phyloP scores from a whole-genome alignment of 2,888 invertebrate genomes.

The Eupelmus urozonus region DNA sequence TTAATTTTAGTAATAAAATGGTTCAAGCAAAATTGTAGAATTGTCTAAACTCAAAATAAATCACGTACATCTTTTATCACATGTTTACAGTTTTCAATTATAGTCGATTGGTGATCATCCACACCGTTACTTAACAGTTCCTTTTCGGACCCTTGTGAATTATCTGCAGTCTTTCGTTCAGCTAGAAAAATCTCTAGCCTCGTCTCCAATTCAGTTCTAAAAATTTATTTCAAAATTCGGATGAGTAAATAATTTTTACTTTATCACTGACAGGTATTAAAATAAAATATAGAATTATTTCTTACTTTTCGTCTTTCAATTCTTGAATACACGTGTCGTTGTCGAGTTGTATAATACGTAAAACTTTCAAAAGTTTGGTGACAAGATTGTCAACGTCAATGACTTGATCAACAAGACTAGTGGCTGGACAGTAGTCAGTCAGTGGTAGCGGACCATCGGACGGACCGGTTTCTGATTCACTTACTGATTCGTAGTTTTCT shows the following conservation, averaged over 20 bases:
- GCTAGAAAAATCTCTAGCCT: slow-evolving; percentile 68
- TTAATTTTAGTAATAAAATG: not conserved
- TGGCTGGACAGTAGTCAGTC: slow-evolving; percentile 80
- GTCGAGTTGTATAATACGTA: slow-evolving; percentile 86
- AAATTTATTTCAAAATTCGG: slow-evolving; percentile 39
- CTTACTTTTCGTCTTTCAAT: slow-evolving; percentile 82
- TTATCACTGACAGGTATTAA: not conserved
- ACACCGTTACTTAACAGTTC: slow-evolving; percentile 66
- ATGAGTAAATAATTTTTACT: slow-evolving; percentile 1
- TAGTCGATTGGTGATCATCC: slow-evolving; percentile 65
- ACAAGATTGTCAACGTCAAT: slow-evolving; percentile 87
- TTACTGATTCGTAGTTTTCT: slow-evolving; percentile 72
- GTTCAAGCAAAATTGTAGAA: not conserved
- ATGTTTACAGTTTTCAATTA: slow-evolving; percentile 69
- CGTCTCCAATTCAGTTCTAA: slow-evolving; percentile 71
- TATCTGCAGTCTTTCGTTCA: slow-evolving; percentile 68
- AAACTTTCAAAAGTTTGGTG: slow-evolving; percentile 85
- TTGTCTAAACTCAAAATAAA: not conserved
- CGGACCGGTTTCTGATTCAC: slow-evolving; percentile 78
- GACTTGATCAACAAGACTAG: slow-evolving; percentile 85
- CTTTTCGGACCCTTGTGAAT: slow-evolving; percentile 64
- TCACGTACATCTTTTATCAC: slow-evolving; percentile 67
- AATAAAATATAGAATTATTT: slow-evolving; percentile 26
- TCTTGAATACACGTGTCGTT: slow-evolving; percentile 84
- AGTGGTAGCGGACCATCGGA: slow-evolving; percentile 74